A percentile compares a stretch with the other conserved stretches of the same genome.
Evolutionary conservation across 2,888 invertebrate species (phyloP).

Genomic region (Melanotus villosus): DNA sequence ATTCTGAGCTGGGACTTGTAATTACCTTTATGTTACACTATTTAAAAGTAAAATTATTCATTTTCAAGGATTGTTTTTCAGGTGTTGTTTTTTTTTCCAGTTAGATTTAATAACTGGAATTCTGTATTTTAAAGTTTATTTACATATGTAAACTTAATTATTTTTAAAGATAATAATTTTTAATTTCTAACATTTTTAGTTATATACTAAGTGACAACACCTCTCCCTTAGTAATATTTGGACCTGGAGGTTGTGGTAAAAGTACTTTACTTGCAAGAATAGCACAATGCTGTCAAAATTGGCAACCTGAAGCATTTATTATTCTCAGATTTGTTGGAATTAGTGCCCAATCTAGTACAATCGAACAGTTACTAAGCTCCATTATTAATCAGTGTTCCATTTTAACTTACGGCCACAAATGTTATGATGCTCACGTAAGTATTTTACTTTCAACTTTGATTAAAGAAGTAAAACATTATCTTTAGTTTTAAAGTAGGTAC

Average conservation of each 20-base stretch:
- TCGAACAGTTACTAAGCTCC: constrained; percentile 81
- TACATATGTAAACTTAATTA: no score
- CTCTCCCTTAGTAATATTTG: constrained; percentile 81
- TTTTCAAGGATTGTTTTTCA: no score
- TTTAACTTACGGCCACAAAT: constrained; percentile 77
- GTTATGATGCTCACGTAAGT: constrained; percentile 75
- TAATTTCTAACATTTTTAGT: constrained; percentile 65
- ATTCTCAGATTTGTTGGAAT: constrained; percentile 76
- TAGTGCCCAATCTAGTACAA: constrained; percentile 77
- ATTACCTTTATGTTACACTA: no score
- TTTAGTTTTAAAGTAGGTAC: no score
- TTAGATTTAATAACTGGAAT: no score
- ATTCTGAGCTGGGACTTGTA: no score
- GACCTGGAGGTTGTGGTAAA: constrained; percentile 88
- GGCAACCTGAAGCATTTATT: constrained; percentile 74
- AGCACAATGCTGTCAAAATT: constrained; percentile 75
- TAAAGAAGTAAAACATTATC: no score
- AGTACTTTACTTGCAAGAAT: constrained; percentile 84
- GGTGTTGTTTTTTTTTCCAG: no score
- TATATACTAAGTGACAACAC: constrained; percentile 76
- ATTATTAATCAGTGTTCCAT: constrained; percentile 83
- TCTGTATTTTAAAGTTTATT: no score
- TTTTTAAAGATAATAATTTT: no score
- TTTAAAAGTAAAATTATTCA: no score
- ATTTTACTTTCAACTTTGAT: neutral